Evolutionary conservation across 2,888 invertebrate genomes (phyloP), one percentile per base, ranked within the genome.

Genomic region (Thereva unica): DNA sequence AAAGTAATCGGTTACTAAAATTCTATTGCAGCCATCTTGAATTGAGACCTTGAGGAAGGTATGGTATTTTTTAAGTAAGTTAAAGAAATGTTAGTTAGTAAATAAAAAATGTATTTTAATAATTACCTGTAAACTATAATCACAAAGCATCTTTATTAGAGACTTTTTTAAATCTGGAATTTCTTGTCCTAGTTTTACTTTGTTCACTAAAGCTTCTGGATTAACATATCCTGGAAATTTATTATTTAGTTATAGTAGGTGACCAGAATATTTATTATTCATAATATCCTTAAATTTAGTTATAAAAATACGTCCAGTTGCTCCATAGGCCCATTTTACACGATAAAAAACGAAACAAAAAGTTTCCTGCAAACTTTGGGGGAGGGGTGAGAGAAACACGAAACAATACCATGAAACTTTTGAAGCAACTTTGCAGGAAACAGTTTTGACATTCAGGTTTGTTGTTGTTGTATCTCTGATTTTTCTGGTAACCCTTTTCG

Each of bases 91-190:
- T 1, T 23, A 23, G 23, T 23, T 23, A 23, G 23, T n/a, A n/a
- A n/a, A n/a, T 2, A 56, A 44, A 7, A 12, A 34, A 44, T 6
- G 42, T 23, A 53, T 35, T 40, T 42, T 38, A 87, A 56, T 41
- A 61, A 50, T 73, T 77, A 89, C 88, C 82, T 97, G 96, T 68
- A 97, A 84, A 76, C 93, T 93, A 79, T 95, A 97, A 78, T 98
- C 98, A 74, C 92, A 91, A 82, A 98, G 86, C 88, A 98, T 95
- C 83, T 95, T 96, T 1, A 94, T 93, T 7, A 98, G 83, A 0
- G 96, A 93, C 74, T 92, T 90, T 73, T 95, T 90, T 49, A 98
- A 83, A 45, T 94, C 94, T 6, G 93, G 93, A 74, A 99, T 95
- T 78, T 91, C 85, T 81, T 93, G 88, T 2, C 91, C 89, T 0